These are phyloP conservation scores for Halcyon smyrnensis DNA, from an alignment of 2,797 vertebrate species.

Conservation along the genomic window DNA sequence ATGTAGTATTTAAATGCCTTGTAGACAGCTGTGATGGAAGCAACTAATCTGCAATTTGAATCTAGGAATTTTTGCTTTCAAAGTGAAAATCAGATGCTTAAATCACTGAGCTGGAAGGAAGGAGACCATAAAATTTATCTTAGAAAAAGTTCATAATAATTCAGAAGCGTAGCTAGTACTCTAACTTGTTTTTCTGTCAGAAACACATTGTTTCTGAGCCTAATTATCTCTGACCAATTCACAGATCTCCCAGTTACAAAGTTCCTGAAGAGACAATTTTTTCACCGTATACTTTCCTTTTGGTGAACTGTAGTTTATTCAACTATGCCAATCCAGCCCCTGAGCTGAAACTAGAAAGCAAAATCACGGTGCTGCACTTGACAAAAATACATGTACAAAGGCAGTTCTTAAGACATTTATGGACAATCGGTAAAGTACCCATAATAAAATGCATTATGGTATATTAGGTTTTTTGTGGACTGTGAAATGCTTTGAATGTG, in stretches of 20 bases:
- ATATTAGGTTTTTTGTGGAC: not conserved
- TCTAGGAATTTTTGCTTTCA: not conserved
- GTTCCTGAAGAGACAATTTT: not conserved
- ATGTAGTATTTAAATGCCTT: not conserved
- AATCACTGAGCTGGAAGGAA: not conserved
- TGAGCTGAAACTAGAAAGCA: not conserved
- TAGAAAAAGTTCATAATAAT: not conserved
- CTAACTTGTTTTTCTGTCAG: not conserved
- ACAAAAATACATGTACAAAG: not conserved
- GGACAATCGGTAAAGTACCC: not conserved
- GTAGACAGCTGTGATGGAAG: not conserved
- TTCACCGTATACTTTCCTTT: not conserved
- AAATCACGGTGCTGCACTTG: not conserved
- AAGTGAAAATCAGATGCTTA: not conserved
- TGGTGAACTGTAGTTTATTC: not conserved
- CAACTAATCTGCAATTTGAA: not conserved
- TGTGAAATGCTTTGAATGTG: not conserved
- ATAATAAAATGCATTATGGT: not conserved
- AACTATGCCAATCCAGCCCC: not conserved
- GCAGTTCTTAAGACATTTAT: not conserved
- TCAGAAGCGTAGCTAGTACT: not conserved
- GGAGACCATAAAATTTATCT: not conserved
- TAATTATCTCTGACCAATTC: not conserved
- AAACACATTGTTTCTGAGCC: not conserved
- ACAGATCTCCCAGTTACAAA: not conserved